Base-by-base conservation (phyloP, 2,113 vertebrate genomes). In the Cryptotis parvus region DNA sequence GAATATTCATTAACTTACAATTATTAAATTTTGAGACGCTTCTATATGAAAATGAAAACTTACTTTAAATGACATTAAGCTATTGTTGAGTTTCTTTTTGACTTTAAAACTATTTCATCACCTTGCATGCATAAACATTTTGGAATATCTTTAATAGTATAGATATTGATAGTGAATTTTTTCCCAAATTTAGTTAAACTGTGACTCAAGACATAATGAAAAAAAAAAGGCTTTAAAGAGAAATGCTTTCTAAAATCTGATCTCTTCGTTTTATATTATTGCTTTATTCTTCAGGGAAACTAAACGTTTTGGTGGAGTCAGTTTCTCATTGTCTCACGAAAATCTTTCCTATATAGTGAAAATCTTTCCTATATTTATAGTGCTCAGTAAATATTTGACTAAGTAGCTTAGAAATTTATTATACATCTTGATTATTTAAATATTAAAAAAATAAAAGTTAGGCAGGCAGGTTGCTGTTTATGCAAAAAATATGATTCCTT, bases 1-100 rank as follows among this genome's bases (percentile, higher is more conserved):
- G 37, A 94, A 41, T 91, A 82, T 37, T 94, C 68, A 45, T 93
- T 49, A 88, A 72, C 49, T 61, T 83, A 80, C 84, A 79, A 92
- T 70, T 68, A 80, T 1, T 84, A 45, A 85, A 88, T 12, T 91
- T 77, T 85, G 85, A 88, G 11, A 69, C 72, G 66, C 75, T 72
- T 87, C 81, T 65, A 52, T 65, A 52, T 45, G 58, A 81, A 89
- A 87, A 49, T 78, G 78, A 87, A 86, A 93, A 84, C 72, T 75
- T 75, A 84, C 7, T 37, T 77, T 72, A 88, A 63, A 70, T 87
- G 45, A 78, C 22, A 84, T 69, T 72, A 43, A 77, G 55, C 65
- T 75, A 16, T 45, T 78, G 12, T 68, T 84, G 10, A 74, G 4
- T 92, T 92, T 92, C 18, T 89, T 33, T 94, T 70, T 91, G 63